A percentile compares a stretch with the other conserved stretches of the same genome.
Evolutionary conservation across 2,888 invertebrate genomes (phyloP).

Genomic region (Limenitis camilla): DNA sequence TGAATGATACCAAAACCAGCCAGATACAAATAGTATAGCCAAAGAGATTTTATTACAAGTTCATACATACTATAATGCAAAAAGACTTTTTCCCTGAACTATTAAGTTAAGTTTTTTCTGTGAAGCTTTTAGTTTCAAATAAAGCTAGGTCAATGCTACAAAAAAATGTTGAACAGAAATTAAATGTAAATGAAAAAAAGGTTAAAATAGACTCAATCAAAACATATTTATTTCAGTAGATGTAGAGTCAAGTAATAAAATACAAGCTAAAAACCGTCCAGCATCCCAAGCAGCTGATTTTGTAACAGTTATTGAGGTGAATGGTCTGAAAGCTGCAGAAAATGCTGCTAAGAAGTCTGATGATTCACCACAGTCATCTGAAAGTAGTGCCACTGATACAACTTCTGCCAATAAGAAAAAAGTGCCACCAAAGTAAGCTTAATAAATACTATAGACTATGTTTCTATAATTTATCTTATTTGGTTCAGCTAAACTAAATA

Average conservation of each 20-base stretch:
- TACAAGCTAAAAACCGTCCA: constrained; percentile 66
- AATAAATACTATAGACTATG: not conserved
- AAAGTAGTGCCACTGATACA: constrained; percentile 74
- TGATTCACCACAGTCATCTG: constrained; percentile 58
- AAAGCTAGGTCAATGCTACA: not conserved
- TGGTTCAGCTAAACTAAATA: too few relatives aligned
- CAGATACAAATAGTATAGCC: too few relatives aligned
- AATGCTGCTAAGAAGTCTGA: constrained; percentile 58
- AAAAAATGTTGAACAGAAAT: not conserved
- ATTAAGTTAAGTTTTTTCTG: too few relatives aligned
- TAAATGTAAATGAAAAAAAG: too few relatives aligned
- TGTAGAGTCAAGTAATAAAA: constrained; percentile 60
- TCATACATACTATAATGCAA: too few relatives aligned
- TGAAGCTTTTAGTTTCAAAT: too few relatives aligned
- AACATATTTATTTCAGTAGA: constrained; percentile 36
- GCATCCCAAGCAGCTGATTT: constrained; percentile 77
- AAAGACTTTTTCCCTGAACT: too few relatives aligned
- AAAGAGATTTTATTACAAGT: too few relatives aligned
- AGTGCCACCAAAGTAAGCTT: constrained; percentile 77
- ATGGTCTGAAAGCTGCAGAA: constrained; percentile 79
- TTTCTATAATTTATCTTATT: not conserved
- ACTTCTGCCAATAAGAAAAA: constrained; percentile 75
- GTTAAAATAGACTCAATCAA: not conserved
- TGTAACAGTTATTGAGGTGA: constrained; percentile 92
- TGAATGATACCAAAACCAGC: too few relatives aligned